Evolutionary conservation across 2,113 vertebrate species (phyloP), one percentile per base, ranked within the genome.

Genomic region (Carlito syrichta): DNA sequence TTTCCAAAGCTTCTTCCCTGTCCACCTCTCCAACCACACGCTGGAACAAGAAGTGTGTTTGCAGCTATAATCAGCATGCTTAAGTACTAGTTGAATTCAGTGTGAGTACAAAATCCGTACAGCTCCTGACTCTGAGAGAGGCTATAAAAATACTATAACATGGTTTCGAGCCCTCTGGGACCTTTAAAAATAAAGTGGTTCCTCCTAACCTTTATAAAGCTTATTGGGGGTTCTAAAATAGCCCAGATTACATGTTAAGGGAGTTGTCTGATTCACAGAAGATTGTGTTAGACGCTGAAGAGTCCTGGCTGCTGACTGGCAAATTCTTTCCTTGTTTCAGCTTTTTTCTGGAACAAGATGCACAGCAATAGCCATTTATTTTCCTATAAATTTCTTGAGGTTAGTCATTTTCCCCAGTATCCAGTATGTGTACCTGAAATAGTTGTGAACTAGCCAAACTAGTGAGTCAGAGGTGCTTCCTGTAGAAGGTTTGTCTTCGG

Each of bases 1-100:
- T 96, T 95, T 93, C 95, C 97, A 86, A 30, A 66, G 54, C 88
- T 54, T 20, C 89, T 89, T 73, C 76, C 40, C 82, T 2, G 3
- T 87, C 94, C 97, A 84, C 93, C 94, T 86, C 95, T 50, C 94
- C 88, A 62, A 77, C 96, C 97, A 27, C 98, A 96, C 6, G 0
- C 77, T 89, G 97, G 97, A 89, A 85, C 50, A 17, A 73, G 78
- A 86, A 50, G 77, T 81, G 73, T 88, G 85, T 89, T 68, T 91
- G 89, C 73, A 89, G 95, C 97, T 96, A 94, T 96, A 93, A 97
- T 93, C 30, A 19, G 98, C 89, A 76, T 82, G 14, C 94, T 86
- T 96, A 96, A 97, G 60, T 88, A 62, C 95, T 52, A 27, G 97
- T 94, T 96, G 93, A 92, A 85, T 91, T 66, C 95, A 5, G 60